Percentiles rank a stretch among this genome's conserved stretches.
phyloP scores from a whole-genome alignment of 30 jellyfish, hydroid and myxozoan genomes.

The Turritopsis dohrnii region DNA sequence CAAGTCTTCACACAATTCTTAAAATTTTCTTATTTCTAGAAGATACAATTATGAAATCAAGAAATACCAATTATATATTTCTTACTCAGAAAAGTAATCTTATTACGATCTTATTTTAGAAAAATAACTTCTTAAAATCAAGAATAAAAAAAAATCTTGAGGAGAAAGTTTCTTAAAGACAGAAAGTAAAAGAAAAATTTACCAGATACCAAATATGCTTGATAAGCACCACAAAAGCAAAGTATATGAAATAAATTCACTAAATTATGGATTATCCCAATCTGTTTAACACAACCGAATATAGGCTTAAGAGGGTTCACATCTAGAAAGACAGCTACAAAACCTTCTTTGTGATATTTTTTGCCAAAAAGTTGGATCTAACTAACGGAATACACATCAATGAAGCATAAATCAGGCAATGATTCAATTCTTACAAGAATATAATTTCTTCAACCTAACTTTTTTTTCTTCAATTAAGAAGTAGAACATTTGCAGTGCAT shows the following conservation, averaged over 20 bases:
- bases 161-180: background rate
- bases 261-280: background rate
- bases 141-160: background rate
- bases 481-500: too few species aligned
- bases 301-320: background rate
- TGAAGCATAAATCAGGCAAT: background rate
- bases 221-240: background rate
- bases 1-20: too few species aligned
- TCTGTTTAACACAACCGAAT: background rate
- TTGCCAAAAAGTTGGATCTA: background rate
- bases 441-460: too few species aligned
- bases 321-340: background rate
- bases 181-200: background rate
- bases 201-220: background rate
- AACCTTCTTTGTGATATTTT: background rate
- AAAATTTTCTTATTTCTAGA: background rate
- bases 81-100: background rate
- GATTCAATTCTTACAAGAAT: too few species aligned
- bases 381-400: background rate
- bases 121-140: background rate
- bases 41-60: background rate
- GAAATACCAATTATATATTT: background rate
- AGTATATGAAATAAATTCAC: background rate
- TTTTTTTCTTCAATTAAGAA: too few species aligned
- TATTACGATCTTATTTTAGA: background rate